Evolutionary conservation across 2,888 invertebrate genomes (phyloP), one percentile per base, ranked within the genome.

Genomic region (Rhyacophila evoluta): DNA sequence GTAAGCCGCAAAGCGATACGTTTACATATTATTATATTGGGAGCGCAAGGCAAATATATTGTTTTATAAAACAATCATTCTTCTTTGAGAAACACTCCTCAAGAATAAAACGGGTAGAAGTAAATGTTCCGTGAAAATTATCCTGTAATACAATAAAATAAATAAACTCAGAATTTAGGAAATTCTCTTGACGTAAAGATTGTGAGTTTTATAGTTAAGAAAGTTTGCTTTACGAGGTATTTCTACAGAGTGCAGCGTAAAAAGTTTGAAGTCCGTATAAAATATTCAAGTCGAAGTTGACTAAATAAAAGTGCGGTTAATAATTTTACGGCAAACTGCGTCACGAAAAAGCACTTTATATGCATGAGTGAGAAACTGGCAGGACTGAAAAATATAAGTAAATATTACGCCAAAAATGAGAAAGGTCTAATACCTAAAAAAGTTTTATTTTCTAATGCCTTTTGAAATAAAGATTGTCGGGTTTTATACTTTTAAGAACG

Each of bases 221-320:
- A 39, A 55, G 25, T 55, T 55, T 15, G 55, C 19, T 55, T 55
- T 55, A 55, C 55, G 55, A 55, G 55, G 10, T 41, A 41, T 41
- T 55, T 6, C 25, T 19, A 8, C 15, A 55, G 55, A 55, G 55
- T 55, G 55, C 55, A 55, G 55, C 55, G 19, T 19, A 55, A 25
- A 55, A 55, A 55, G 25, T 55, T 55, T 55, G 55, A 25, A 25
- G 55, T 5, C 19, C 19, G 0, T 8, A 19, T 55, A 55, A 55
- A 55, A 55, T 55, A 55, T 55, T 55, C 55, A 55, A 15, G 55
- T 25, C 2, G 25, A 55, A 55, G 6, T 55, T 55, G 55, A 25
- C 55, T 55, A 55, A 55, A 55, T 55, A 55, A 55, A 55, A 55
- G 25, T 55, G 55, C 25, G 19, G 25, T 55, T 55, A 55, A 55